These are phyloP conservation scores for Melanocharis versteri DNA, from an alignment of 2,113 vertebrate species.

Conservation along the genomic window DNA sequence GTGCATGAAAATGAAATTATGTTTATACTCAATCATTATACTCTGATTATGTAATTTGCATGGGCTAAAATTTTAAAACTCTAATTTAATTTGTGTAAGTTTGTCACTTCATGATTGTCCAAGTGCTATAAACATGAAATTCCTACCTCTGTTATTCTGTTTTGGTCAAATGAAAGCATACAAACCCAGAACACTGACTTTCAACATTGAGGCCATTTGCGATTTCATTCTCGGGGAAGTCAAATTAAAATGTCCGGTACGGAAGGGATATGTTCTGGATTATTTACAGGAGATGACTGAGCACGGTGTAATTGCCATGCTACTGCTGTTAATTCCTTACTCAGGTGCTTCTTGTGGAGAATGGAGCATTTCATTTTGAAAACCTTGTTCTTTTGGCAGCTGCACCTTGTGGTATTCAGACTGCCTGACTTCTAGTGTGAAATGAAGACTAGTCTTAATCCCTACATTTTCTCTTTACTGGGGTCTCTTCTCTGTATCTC, in stretches of 20 bases:
- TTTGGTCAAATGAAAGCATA: not conserved
- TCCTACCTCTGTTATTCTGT: not conserved
- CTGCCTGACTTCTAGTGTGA: not conserved
- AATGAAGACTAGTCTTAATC: not conserved
- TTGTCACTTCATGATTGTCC: not conserved
- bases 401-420: not conserved
- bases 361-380: not conserved
- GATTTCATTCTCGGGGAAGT: not conserved
- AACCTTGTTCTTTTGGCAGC: not conserved
- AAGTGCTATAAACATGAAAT: not conserved
- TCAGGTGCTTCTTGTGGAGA: not conserved
- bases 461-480: not conserved
- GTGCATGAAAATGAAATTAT: not conserved
- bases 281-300: not conserved
- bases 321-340: not conserved
- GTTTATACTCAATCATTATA: not conserved
- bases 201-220: not conserved
- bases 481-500: not conserved
- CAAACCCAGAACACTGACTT: not conserved
- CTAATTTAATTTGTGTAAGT: not conserved
- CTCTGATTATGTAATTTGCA: not conserved
- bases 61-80: not conserved
- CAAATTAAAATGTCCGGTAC: rapidly evolving
- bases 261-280: not conserved
- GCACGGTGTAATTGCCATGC: not conserved